Conservation (phyloP, 2,113 vertebrate genomes). For the Damaliscus lunatus region DNA sequence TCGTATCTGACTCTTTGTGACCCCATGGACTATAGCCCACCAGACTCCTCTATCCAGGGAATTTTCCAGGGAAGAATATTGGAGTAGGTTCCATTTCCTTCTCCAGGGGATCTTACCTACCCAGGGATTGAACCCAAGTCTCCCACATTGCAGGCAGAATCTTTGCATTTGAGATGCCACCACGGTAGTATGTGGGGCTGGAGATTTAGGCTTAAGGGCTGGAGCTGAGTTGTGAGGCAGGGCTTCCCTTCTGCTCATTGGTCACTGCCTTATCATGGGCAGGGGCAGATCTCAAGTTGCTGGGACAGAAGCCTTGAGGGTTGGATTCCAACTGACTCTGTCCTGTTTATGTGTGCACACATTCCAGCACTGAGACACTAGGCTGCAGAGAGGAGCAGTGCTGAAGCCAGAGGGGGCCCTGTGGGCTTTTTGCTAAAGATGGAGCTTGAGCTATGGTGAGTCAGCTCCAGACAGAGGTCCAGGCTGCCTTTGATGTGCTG, state of each 20-base stretch:
- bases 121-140: background rate
- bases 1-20: background rate
- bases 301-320: background rate
- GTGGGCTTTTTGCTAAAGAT: background rate
- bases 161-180: background rate
- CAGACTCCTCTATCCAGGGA: background rate
- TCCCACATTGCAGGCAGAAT: background rate
- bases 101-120: background rate
- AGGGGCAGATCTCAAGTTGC: background rate
- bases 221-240: background rate
- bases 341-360: background rate
- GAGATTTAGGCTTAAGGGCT: background rate
- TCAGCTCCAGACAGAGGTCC: background rate
- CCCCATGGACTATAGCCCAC: background rate
- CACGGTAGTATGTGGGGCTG: background rate
- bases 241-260: background rate
- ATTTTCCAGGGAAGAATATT: background rate
- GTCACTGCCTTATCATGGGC: background rate
- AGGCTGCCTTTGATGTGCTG: background rate
- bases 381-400: background rate
- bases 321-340: background rate
- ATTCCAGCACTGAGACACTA: background rate
- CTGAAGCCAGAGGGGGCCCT: background rate
- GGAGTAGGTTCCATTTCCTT: background rate
- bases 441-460: background rate